Evolutionary conservation across 2,113 vertebrate species (phyloP).

Genomic region (Rostratula benghalensis): DNA sequence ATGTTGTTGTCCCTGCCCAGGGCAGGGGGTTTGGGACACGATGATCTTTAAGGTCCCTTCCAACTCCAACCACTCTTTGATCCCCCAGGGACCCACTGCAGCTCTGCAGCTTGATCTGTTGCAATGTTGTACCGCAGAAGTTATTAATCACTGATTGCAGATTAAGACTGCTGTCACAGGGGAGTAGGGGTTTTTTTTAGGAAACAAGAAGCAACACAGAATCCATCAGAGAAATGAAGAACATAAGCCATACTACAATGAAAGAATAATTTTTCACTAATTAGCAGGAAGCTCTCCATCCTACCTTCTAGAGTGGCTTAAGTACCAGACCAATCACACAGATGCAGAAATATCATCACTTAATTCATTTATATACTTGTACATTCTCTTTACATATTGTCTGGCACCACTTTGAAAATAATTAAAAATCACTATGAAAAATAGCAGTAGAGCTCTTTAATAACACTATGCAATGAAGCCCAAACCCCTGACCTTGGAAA

Average conservation of each 20-base stretch:
- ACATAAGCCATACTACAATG: background rate
- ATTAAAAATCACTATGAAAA: background rate
- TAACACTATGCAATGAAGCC: background rate
- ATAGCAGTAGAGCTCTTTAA: background rate
- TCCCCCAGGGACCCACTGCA: too few relatives aligned
- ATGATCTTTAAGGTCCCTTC: too few relatives aligned
- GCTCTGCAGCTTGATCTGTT: background rate
- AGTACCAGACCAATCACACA: background rate
- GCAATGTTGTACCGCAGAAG: background rate
- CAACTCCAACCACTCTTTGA: too few relatives aligned
- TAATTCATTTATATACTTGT: background rate
- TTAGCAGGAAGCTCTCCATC: background rate
- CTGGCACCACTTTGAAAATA: background rate
- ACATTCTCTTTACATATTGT: background rate
- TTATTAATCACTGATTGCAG: background rate
- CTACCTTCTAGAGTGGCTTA: background rate
- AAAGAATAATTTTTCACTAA: background rate
- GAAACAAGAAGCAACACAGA: background rate
- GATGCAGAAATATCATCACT: background rate
- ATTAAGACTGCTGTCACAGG: background rate
- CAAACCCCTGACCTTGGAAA: background rate
- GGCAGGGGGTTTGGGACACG: too few relatives aligned
- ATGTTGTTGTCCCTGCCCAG: too few relatives aligned
- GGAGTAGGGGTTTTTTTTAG: background rate
- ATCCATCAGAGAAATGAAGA: background rate